Base-by-base conservation (phyloP, 2,797 vertebrate species). In the Lophotriccus pileatus region DNA sequence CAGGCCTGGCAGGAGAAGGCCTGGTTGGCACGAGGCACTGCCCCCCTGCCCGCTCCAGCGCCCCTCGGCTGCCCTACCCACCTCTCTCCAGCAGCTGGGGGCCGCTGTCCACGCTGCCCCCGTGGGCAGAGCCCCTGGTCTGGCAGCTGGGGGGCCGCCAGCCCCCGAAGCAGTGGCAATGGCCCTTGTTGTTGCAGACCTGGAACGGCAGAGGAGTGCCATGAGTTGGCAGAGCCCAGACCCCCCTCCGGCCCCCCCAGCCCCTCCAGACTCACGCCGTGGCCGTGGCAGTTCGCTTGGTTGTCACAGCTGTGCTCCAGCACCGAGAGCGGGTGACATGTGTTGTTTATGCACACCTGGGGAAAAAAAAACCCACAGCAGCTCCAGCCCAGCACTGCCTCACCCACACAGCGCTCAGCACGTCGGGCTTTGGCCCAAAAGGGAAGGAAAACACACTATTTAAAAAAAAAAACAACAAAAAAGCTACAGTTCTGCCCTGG, bases 291-390 rank as follows among this genome's bases (percentile, higher is more conserved):
- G 46, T 96, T 97, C 3, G 10, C 91, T 46, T 66, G 1, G 21
- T 97, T 95, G 15, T 98, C 84, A 78, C 98, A 99, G 49, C 12
- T 28, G 2, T 85, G 50, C 1, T 96, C 76, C 32, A 99, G 96
- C 78, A 69, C 78, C 1, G 97, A 97, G 10, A 94, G 97, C 0
- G 98, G 98, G 30, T 98, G 96, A 75, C 99, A 99, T 1, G 95
- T 52, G 74, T 96, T 98, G 58, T 97, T 94, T 11, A 98, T 9
- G 19, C 99, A 99, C 59, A 98, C 92, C 99, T 99, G 84, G 83
- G 23, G 20, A 41, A 87, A 43, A 2, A 62, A 4, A 39, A 39
- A 39, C 11, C 56, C 70, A 41, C 0, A 15, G 9, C 46, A 14
- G 56, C 6, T 56, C 37, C 50, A 55, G 68, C 12, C 67, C 68